These are phyloP conservation scores for Omphaloscelis lunosa DNA, from an alignment of 2,888 invertebrate species.

Conservation along the genomic window DNA sequence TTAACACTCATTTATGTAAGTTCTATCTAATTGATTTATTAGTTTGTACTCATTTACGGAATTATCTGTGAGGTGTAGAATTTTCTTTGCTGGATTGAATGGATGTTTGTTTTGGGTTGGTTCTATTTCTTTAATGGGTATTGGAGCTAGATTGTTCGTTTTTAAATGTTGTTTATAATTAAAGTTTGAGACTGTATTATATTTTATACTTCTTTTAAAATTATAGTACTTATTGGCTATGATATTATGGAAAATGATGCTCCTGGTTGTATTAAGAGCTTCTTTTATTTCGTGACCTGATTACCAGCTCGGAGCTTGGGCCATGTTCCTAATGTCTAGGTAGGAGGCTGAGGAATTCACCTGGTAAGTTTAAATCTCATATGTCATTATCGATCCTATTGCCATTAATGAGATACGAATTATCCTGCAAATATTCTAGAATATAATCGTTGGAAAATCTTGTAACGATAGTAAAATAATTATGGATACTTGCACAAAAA, in stretches of 20 bases:
- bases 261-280: not conserved
- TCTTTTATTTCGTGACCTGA: not conserved
- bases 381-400: not conserved
- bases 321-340: not conserved
- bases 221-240: not conserved
- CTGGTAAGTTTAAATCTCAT: not conserved
- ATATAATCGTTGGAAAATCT: not conserved
- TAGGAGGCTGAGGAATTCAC: not conserved
- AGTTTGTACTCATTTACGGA: conserved; percentile 30
- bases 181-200: not conserved
- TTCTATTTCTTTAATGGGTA: not conserved
- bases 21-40: conserved; percentile 44
- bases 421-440: not conserved
- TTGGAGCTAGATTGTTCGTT: not conserved
- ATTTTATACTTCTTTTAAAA: not conserved
- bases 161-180: not conserved
- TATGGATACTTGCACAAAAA: not conserved
- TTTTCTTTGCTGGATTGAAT: conserved; percentile 1
- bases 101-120: not conserved
- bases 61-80: conserved; percentile 11
- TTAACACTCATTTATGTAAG: conserved; percentile 31
- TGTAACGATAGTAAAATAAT: not conserved
- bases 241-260: not conserved
- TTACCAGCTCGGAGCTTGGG: not conserved
- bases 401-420: not conserved